Percentiles rank a stretch among this genome's conserved stretches.
Conservation (phyloP, 2,888 invertebrate species). For the Ennomos erosarius region DNA sequence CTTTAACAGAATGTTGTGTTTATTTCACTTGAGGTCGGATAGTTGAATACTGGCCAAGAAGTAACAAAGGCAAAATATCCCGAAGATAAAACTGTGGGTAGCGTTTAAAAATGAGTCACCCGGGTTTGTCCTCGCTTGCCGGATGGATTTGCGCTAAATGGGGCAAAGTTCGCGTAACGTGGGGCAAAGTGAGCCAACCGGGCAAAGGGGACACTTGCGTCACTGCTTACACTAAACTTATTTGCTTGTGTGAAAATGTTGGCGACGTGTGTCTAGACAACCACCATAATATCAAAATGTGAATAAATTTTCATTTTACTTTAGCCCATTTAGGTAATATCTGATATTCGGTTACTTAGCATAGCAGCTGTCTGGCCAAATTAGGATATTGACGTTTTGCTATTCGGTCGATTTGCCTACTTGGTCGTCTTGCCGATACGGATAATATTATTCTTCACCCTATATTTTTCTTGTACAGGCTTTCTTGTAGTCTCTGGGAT, state of each 20-base stretch:
- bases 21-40: slow-evolving; percentile 44
- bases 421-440: no score
- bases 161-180: slow-evolving; percentile 34
- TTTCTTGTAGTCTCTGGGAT: no score
- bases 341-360: no score
- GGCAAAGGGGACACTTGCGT: slow-evolving; percentile 25
- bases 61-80: slow-evolving; percentile 65
- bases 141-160: slow-evolving; percentile 38
- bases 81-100: slow-evolving; percentile 53
- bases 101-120: slow-evolving; percentile 60
- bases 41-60: slow-evolving; percentile 66
- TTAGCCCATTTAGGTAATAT: no score
- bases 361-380: no score
- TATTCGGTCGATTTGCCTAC: no score
- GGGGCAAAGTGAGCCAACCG: slow-evolving; percentile 17
- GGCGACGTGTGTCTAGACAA: slow-evolving; percentile 23
- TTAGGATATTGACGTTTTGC: no score
- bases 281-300: background rate
- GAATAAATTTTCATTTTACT: background rate
- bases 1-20: slow-evolving; percentile 41
- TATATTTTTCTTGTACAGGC: no score
- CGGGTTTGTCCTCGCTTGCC: slow-evolving; percentile 42
- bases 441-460: no score
- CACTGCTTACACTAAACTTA: slow-evolving; percentile 22
- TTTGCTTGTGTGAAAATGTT: slow-evolving; percentile 26